phyloP scores from a whole-genome alignment of 2,113 vertebrate species.

The Turdus rufiventris region DNA sequence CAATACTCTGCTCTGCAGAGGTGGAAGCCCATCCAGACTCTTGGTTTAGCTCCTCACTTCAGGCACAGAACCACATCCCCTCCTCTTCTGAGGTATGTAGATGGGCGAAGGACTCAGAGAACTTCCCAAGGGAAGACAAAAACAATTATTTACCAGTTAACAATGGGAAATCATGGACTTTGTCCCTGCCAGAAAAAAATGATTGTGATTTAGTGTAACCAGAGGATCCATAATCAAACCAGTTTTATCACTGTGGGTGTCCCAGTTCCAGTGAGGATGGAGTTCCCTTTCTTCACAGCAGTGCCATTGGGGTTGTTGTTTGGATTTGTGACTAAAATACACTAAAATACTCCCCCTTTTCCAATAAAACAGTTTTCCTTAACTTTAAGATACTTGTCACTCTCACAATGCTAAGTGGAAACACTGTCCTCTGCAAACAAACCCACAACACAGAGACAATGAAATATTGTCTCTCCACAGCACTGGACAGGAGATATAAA shows the following conservation, averaged over 20 bases:
- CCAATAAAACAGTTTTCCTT: not conserved
- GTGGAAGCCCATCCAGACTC: not conserved
- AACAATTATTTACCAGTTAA: not conserved
- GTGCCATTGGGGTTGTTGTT: not conserved
- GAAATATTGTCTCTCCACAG: not conserved
- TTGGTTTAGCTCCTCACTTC: not conserved
- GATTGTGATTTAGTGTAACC: not conserved
- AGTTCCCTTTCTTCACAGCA: not conserved
- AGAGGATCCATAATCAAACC: not conserved
- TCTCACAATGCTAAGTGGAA: not conserved
- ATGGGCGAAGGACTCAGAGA: not conserved
- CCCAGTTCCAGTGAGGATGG: not conserved
- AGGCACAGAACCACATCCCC: not conserved
- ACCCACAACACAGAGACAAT: not conserved
- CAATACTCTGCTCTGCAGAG: not conserved
- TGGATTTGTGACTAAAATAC: not conserved
- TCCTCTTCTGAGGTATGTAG: rapidly evolving
- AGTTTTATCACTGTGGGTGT: not conserved
- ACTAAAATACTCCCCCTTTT: not conserved
- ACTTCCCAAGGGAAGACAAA: not conserved
- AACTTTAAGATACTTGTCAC: not conserved
- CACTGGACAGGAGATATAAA: not conserved
- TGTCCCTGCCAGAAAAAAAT: not conserved
- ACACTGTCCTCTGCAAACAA: not conserved
- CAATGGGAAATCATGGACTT: not conserved